These are phyloP conservation scores for Endotricha flammealis DNA, from an alignment of 2,888 invertebrate species.

Conservation along the genomic window DNA sequence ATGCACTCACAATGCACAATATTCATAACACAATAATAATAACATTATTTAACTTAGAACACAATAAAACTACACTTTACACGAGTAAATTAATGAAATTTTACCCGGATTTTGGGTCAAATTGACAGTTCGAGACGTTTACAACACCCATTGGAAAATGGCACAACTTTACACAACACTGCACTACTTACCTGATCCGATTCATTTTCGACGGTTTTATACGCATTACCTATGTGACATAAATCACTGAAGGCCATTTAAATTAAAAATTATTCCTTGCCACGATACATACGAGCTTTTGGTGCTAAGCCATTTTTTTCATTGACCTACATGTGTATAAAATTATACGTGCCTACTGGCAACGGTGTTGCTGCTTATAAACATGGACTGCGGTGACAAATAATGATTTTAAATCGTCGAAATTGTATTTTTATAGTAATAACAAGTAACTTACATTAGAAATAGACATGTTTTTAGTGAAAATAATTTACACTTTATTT, in stretches of 20 bases:
- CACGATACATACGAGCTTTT: constrained; percentile 72
- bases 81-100: constrained; percentile 41
- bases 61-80: constrained; percentile 33
- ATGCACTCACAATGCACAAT: constrained; percentile 17
- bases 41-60: constrained; percentile 10
- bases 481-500: constrained; percentile 11
- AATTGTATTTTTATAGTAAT: neutral
- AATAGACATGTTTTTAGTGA: constrained; percentile 6
- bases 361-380: constrained; percentile 60
- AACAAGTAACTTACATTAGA: constrained; percentile 28
- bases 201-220: constrained; percentile 75
- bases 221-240: constrained; percentile 74
- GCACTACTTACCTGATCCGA: constrained; percentile 66
- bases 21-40: constrained; percentile 5
- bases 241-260: constrained; percentile 79
- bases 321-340: constrained; percentile 77
- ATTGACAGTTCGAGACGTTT: constrained; percentile 71
- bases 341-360: constrained; percentile 61
- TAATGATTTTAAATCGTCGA: neutral
- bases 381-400: neutral
- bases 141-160: constrained; percentile 61
- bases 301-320: constrained; percentile 76
- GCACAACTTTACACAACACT: constrained; percentile 49
- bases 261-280: constrained; percentile 74
- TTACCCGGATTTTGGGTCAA: constrained; percentile 67